Percentiles rank a stretch among this genome's conserved stretches.
phyloP scores from a whole-genome alignment of 1,140 invertebrate species.

The Dendroctonus valens region DNA sequence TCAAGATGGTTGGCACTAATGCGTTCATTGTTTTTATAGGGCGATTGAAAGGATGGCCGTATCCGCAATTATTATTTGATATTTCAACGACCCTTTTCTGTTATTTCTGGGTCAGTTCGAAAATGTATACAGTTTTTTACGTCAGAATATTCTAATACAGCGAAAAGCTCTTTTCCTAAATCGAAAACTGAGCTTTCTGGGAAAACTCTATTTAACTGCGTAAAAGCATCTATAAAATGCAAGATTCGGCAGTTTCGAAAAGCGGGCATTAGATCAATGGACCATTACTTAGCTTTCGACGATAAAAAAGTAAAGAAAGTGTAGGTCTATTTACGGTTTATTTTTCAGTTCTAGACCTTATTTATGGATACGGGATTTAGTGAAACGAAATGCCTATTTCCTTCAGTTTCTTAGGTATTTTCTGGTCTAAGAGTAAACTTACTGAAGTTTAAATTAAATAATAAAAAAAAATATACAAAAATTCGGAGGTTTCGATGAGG shows the following conservation, averaged over 20 bases:
- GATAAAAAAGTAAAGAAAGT: slow-evolving; percentile 9
- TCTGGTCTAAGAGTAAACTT: too few relatives aligned
- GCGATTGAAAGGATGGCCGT: too few relatives aligned
- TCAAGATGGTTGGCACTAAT: too few relatives aligned
- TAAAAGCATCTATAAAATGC: slow-evolving; percentile 24
- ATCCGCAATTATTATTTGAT: slow-evolving; percentile 11
- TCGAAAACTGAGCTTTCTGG: slow-evolving; percentile 7
- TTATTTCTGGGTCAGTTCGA: slow-evolving; percentile 20
- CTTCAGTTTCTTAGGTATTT: too few relatives aligned
- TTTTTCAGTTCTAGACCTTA: slow-evolving; percentile 9
- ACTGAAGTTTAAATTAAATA: too few relatives aligned
- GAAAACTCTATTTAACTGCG: slow-evolving; percentile 25
- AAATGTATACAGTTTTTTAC: slow-evolving; percentile 16
- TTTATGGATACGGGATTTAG: slow-evolving; percentile 1
- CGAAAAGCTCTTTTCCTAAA: slow-evolving; percentile 15
- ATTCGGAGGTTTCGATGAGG: too few relatives aligned
- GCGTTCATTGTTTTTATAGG: too few relatives aligned
- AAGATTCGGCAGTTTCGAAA: slow-evolving; percentile 14
- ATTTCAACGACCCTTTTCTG: slow-evolving; percentile 22
- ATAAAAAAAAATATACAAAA: too few relatives aligned
- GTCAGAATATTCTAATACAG: slow-evolving; percentile 16
- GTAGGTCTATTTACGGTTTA: slow-evolving; percentile 9
- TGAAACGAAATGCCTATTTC: too few relatives aligned
- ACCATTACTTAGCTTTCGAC: slow-evolving; percentile 19
- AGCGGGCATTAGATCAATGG: slow-evolving; percentile 15